These are phyloP conservation scores for Chloroclysta siterata DNA, from an alignment of 2,888 invertebrate genomes.

Conservation along the genomic window DNA sequence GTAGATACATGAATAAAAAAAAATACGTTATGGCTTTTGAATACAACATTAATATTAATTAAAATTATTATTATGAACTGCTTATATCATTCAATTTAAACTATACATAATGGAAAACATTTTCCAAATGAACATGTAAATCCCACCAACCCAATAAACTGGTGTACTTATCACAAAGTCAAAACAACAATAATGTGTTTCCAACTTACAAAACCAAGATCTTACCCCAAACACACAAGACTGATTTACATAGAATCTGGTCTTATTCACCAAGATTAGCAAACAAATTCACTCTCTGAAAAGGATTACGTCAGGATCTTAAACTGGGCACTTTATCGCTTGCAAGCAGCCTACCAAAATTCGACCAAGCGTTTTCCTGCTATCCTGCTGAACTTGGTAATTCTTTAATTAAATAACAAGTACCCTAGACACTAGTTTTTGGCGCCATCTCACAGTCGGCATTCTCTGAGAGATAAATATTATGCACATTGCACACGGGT, in stretches of 20 bases:
- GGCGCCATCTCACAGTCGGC: too few relatives aligned
- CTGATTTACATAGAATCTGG: conserved; percentile 19
- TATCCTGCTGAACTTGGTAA: conserved; percentile 23
- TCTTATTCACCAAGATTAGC: conserved; percentile 25
- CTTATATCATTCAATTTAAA: too few relatives aligned
- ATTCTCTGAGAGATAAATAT: too few relatives aligned
- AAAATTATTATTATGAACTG: too few relatives aligned
- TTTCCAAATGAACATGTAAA: too few relatives aligned
- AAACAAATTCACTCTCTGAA: conserved; percentile 29
- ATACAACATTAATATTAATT: too few relatives aligned
- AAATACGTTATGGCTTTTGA: too few relatives aligned
- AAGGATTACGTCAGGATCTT: conserved; percentile 31
- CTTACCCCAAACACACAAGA: conserved; percentile 6
- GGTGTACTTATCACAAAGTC: too few relatives aligned
- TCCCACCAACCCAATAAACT: too few relatives aligned
- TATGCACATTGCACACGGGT: too few relatives aligned
- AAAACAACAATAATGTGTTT: background rate
- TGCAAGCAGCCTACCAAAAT: conserved; percentile 23
- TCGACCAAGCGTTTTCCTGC: conserved; percentile 26
- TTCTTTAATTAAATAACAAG: conserved; percentile 26
- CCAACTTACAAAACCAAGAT: background rate
- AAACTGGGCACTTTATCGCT: conserved; percentile 24
- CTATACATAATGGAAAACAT: too few relatives aligned
- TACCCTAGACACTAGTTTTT: conserved; percentile 13
- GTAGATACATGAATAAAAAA: too few relatives aligned